Evolutionary conservation across 2,113 vertebrate species (phyloP).

Genomic region (Malurus cyaneus): DNA sequence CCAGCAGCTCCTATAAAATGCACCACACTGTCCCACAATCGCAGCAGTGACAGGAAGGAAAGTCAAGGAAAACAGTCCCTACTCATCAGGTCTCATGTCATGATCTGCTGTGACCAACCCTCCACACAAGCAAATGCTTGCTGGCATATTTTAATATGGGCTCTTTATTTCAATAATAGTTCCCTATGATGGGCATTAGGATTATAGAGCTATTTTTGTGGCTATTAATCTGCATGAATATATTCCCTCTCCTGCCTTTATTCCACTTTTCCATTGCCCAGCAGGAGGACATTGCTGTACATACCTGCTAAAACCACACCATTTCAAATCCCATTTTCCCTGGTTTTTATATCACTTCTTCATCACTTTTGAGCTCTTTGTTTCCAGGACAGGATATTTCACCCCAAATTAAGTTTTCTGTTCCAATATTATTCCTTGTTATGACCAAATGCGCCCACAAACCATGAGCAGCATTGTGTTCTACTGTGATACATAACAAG

Average conservation of each 20-base stretch:
- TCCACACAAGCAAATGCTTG: neutral
- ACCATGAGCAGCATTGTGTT: neutral
- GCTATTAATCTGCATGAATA: neutral
- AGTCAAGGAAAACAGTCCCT: neutral
- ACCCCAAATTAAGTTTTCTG: neutral
- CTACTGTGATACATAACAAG: neutral
- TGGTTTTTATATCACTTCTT: neutral
- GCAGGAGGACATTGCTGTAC: neutral
- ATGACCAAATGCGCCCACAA: neutral
- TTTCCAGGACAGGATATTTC: neutral
- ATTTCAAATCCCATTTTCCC: neutral
- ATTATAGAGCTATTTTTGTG: neutral
- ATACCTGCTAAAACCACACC: neutral
- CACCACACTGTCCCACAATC: neutral
- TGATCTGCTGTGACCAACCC: neutral
- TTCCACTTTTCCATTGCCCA: neutral
- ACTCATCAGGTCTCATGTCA: neutral
- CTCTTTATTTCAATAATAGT: neutral
- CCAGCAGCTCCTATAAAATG: neutral
- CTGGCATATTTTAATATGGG: neutral
- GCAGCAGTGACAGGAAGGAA: fast-evolving
- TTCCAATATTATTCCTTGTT: neutral
- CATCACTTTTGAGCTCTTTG: neutral
- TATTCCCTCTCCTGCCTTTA: neutral
- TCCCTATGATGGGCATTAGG: neutral